phyloP scores from a whole-genome alignment of 2,113 vertebrate genomes.

The Hippocampus guttulatus region DNA sequence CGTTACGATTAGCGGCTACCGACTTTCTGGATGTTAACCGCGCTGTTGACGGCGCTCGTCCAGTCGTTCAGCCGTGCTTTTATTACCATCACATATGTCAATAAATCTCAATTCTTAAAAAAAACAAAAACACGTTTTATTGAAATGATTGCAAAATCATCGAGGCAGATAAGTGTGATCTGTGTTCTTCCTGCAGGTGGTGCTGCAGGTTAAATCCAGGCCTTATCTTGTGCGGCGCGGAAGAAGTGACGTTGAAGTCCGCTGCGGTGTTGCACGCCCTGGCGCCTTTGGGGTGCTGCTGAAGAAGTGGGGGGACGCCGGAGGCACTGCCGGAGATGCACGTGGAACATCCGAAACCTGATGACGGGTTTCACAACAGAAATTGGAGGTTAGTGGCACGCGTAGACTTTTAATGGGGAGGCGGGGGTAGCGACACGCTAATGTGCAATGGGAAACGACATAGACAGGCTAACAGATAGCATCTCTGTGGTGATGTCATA shows the following conservation, averaged over 20 bases:
- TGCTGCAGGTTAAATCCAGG: background rate
- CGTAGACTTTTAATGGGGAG: no score
- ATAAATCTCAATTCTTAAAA: background rate
- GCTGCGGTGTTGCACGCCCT: background rate
- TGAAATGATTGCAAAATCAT: background rate
- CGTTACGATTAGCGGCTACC: conserved; percentile 23
- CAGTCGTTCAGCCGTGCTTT: background rate
- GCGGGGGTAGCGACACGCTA: background rate
- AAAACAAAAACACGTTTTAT: background rate
- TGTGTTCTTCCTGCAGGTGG: background rate
- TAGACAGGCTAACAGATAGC: no score
- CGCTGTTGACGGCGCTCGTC: background rate
- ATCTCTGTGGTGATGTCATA: no score
- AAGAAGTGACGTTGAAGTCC: background rate
- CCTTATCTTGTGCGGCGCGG: background rate
- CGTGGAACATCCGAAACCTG: background rate
- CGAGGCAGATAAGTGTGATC: background rate
- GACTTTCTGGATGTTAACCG: background rate
- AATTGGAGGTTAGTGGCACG: background rate
- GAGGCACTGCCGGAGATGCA: background rate
- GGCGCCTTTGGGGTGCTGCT: background rate
- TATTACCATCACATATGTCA: background rate
- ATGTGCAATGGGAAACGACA: no score
- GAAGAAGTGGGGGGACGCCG: background rate
- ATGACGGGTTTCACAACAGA: background rate